Evolutionary conservation across 2,888 invertebrate genomes (phyloP).

Genomic region (Phortica magna): DNA sequence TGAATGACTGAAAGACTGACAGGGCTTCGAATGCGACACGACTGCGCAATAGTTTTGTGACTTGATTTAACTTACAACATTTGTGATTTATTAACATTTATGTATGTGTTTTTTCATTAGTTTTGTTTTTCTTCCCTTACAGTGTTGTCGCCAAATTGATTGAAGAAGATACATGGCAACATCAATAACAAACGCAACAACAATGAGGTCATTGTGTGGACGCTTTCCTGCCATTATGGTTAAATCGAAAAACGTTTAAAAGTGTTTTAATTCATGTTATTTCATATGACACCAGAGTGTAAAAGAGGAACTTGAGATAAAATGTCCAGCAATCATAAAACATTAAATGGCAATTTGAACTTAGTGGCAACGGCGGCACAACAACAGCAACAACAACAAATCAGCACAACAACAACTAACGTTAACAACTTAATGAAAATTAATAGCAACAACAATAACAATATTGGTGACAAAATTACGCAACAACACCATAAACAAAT

Average conservation of each 20-base stretch:
- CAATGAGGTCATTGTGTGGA: neutral
- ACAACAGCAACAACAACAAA: constrained; percentile 45
- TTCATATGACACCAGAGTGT: constrained; percentile 22
- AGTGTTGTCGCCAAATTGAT: constrained; percentile 29
- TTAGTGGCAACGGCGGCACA: constrained; percentile 43
- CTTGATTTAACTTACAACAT: constrained; percentile 7
- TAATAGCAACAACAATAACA: constrained; percentile 55
- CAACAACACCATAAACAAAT: constrained; percentile 37
- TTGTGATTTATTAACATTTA: constrained; percentile 5
- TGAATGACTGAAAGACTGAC: neutral
- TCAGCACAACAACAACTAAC: constrained; percentile 37
- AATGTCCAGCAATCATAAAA: constrained; percentile 42
- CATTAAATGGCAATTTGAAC: constrained; percentile 35
- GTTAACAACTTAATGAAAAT: constrained; percentile 66
- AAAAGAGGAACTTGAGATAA: constrained; percentile 48
- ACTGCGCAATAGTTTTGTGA: neutral
- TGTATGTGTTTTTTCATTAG: neutral
- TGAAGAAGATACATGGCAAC: constrained; percentile 30
- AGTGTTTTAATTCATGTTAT: neutral
- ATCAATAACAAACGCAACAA: constrained; percentile 55
- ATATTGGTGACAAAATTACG: constrained; percentile 62
- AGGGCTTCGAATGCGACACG: neutral
- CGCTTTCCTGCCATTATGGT: neutral
- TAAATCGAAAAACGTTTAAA: constrained; percentile 20
- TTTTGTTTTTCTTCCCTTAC: constrained; percentile 27